Percentiles rank a stretch among this genome's conserved stretches.
These are phyloP conservation scores for Lepidotrigona ventralis DNA, from an alignment of 1,140 invertebrate species.

Conservation along the genomic window DNA sequence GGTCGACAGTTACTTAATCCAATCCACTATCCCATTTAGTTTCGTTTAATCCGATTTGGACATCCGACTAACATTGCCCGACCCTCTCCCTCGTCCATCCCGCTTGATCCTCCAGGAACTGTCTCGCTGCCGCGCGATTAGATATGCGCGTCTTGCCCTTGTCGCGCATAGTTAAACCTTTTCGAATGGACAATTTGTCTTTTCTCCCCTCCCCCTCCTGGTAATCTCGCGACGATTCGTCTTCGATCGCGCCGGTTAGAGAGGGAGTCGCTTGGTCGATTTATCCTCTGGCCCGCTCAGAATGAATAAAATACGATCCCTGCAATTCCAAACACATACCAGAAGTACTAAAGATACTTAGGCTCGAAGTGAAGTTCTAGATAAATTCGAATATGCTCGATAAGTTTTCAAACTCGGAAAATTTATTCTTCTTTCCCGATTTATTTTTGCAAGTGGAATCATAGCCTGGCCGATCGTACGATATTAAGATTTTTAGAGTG, in stretches of 20 bases:
- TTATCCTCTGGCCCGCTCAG: neutral
- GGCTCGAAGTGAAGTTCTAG: too few species aligned
- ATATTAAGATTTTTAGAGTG: too few species aligned
- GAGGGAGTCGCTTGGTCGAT: neutral
- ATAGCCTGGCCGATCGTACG: too few species aligned
- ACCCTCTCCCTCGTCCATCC: neutral
- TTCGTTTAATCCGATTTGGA: constrained; percentile 41
- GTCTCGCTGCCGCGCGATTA: constrained; percentile 27
- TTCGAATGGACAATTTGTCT: constrained; percentile 14
- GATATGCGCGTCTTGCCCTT: constrained; percentile 29
- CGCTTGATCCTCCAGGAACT: neutral
- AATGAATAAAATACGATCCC: neutral
- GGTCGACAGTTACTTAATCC: neutral
- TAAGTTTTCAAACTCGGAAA: too few species aligned
- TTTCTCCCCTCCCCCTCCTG: too few species aligned
- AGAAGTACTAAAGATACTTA: neutral
- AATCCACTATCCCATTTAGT: constrained; percentile 25
- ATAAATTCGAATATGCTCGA: too few species aligned
- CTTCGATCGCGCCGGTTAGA: too few species aligned
- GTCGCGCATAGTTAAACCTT: neutral
- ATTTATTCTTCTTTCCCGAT: too few species aligned
- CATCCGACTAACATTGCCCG: constrained; percentile 13
- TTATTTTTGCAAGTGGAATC: too few species aligned
- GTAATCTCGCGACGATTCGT: constrained; percentile 25
- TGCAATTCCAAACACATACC: too few species aligned